Percentiles rank a stretch among this genome's conserved stretches.
These are phyloP conservation scores for Diaphora mendica DNA, from an alignment of 2,888 invertebrate genomes.

Conservation along the genomic window DNA sequence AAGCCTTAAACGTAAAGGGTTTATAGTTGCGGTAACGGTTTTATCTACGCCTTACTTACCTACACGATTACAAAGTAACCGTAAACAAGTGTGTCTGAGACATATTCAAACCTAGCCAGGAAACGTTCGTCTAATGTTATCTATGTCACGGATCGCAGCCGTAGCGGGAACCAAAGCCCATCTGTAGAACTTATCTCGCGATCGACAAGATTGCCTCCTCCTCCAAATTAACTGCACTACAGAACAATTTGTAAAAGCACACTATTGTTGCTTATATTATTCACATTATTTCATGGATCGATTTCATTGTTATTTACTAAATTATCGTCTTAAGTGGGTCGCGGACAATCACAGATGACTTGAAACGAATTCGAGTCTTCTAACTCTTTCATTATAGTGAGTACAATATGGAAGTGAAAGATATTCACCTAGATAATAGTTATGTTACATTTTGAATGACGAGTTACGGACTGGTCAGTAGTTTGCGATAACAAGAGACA, in stretches of 20 bases:
- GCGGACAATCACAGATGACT: slow-evolving; percentile 55
- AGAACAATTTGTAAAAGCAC: slow-evolving; percentile 61
- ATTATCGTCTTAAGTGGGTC: slow-evolving; percentile 63
- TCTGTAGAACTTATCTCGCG: slow-evolving; percentile 65
- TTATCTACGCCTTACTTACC: slow-evolving; percentile 32
- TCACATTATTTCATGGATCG: slow-evolving; percentile 66
- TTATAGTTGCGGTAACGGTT: slow-evolving; percentile 40
- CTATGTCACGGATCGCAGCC: slow-evolving; percentile 72
- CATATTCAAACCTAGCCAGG: slow-evolving; percentile 63
- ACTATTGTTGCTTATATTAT: slow-evolving; percentile 56
- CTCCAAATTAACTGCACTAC: slow-evolving; percentile 65
- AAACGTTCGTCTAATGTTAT: slow-evolving; percentile 70
- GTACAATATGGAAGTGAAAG: slow-evolving; percentile 33
- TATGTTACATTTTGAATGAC: slow-evolving; percentile 18
- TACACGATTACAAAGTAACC: slow-evolving; percentile 40
- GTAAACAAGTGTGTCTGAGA: slow-evolving; percentile 45
- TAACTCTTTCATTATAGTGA: slow-evolving; percentile 31
- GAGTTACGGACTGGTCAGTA: slow-evolving; percentile 16
- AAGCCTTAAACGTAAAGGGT: slow-evolving; percentile 35
- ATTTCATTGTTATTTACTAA: slow-evolving; percentile 62
- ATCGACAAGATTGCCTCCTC: slow-evolving; percentile 61
- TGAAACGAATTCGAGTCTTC: slow-evolving; percentile 53
- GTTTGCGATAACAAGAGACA: slow-evolving; percentile 40
- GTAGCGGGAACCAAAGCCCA: slow-evolving; percentile 62
- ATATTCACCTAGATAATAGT: slow-evolving; percentile 19